These are phyloP conservation scores for Alcedo quadribrachys DNA, from an alignment of 2,797 vertebrate genomes.

Conservation along the genomic window DNA sequence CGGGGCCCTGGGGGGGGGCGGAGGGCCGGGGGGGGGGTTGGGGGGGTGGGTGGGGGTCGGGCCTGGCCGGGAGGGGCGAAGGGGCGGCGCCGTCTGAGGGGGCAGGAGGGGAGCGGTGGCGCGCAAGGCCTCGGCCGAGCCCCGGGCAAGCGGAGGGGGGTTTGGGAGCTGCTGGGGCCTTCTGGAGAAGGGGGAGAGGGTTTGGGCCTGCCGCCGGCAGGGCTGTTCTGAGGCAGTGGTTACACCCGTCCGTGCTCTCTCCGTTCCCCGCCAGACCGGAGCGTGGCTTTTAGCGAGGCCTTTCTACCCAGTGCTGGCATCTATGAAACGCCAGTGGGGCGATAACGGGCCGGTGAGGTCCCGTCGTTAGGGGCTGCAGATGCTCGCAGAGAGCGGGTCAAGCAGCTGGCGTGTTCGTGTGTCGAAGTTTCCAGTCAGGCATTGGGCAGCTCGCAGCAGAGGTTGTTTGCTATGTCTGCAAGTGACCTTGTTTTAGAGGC, in stretches of 20 bases:
- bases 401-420: background rate
- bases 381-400: background rate
- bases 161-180: background rate
- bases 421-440: background rate
- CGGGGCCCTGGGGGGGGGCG: too few relatives aligned
- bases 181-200: background rate
- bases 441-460: background rate
- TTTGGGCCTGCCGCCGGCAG: too few relatives aligned
- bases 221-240: background rate
- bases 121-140: background rate
- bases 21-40: too few relatives aligned
- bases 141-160: background rate
- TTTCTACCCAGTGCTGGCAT: fast-evolving
- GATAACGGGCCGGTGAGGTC: fast-evolving
- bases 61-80: fast-evolving
- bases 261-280: fast-evolving
- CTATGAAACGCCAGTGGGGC: background rate
- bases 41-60: too few relatives aligned
- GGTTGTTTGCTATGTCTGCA: background rate
- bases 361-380: fast-evolving
- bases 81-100: background rate
- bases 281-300: fast-evolving
- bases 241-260: fast-evolving
- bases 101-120: background rate
- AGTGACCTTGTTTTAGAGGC: background rate